Base-by-base conservation (phyloP, 2,888 invertebrate species). In the Petrolisthes manimaculis region DNA sequence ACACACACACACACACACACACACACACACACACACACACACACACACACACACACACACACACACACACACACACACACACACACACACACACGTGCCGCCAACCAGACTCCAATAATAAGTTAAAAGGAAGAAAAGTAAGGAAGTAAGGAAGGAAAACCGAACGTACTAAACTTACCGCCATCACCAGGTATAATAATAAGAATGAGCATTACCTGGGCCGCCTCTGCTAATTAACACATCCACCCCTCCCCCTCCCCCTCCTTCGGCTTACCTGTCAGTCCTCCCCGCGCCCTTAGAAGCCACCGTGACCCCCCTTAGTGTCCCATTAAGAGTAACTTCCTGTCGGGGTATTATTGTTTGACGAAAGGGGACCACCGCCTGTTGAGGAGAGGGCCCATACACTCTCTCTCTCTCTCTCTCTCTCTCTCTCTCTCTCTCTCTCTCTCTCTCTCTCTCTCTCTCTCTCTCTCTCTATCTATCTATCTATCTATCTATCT, bases 81-180 rank as follows among this genome's bases (percentile, higher is more conserved):
- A 67, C 67, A 67, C 67, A 67, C 67, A 67, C 67, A 67, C 67
- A 67, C 67, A 67, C 67, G n/a, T 21, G 21, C 77, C 12, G 14
- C 12, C 67, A 67, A 12, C 2, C 67, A 67, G 14, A 67, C 67
- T n/a, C 12, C 67, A 67, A 12, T 18, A 12, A 67, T 1, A 67
- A 2, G n/a, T n/a, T n/a, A n/a, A n/a, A n/a, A 24, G 69, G 69
- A 82, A 69, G 82, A 82, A 51, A 37, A 55, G 51, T 18, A 53
- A 82, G 82, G 82, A 82, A 69, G 69, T 54, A 18, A 81, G 82
- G 69, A 82, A n/a, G 24, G 53, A 2, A 53, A 51, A 37, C 14
- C 21, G 24, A 21, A 78, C n/a, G 78, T 55, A 54, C 53, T 21
- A 78, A 78, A 55, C 53, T 78, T n/a, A n/a, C 54, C n/a, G 18